Evolutionary conservation across 2,888 invertebrate genomes (phyloP).

Genomic region (Lamproptera curius): DNA sequence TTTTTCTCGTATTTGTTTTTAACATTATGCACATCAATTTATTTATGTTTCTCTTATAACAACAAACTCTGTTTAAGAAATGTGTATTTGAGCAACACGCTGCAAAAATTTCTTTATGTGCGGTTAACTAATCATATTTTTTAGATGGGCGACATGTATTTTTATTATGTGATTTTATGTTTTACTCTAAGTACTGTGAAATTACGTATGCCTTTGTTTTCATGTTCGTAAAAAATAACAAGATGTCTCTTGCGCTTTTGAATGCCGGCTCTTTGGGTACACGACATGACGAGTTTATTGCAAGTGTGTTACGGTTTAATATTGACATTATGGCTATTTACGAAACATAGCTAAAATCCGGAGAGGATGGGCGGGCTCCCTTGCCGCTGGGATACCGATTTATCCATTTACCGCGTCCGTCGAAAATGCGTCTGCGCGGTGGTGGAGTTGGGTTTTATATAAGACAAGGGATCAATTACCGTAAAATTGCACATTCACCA

Average conservation of each 20-base stretch:
- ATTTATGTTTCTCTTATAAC: no score
- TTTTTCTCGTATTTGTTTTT: no score
- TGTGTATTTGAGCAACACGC: no score
- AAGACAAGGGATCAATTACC: slow-evolving; percentile 1
- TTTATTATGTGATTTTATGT: neutral
- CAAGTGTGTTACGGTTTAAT: slow-evolving; percentile 15
- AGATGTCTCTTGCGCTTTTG: slow-evolving; percentile 7
- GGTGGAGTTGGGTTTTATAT: slow-evolving; percentile 22
- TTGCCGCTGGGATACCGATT: neutral
- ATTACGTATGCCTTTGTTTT: slow-evolving; percentile 1
- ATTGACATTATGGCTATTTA: slow-evolving; percentile 29
- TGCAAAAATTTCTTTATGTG: no score
- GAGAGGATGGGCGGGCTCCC: slow-evolving; percentile 21
- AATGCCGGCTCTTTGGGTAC: slow-evolving; percentile 29
- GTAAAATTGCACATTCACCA: neutral
- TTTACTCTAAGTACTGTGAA: neutral
- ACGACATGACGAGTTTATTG: slow-evolving; percentile 22
- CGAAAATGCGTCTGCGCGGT: slow-evolving; percentile 14
- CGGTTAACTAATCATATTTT: no score
- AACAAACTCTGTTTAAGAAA: no score
- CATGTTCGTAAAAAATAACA: neutral
- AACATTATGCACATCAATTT: no score
- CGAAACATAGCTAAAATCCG: slow-evolving; percentile 28
- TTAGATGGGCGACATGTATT: neutral
- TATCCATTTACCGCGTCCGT: neutral